Evolutionary conservation across 1,140 invertebrate genomes (phyloP).

Genomic region (Samia ricini): DNA sequence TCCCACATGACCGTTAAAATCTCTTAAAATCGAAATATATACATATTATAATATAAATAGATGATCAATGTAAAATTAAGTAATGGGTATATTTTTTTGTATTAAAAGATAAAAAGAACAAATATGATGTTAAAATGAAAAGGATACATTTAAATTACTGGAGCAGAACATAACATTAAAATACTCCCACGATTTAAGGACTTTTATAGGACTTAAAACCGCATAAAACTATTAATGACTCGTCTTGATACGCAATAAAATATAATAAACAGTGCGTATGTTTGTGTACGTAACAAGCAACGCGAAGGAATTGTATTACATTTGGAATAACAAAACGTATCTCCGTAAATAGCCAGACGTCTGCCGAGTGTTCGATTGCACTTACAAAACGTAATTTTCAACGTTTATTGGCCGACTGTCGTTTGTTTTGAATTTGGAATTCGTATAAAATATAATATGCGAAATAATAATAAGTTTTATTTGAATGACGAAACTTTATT

Average conservation of each 20-base stretch:
- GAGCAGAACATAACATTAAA: too few species aligned
- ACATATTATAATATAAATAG: too few species aligned
- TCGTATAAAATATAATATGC: too few species aligned
- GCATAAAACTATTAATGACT: constrained; percentile 3
- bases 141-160: too few species aligned
- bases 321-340: constrained; percentile 40
- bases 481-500: too few species aligned
- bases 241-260: neutral
- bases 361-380: constrained; percentile 26
- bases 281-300: constrained; percentile 18
- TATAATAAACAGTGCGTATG: constrained; percentile 2
- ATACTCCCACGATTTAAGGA: too few species aligned
- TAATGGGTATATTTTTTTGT: neutral
- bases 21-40: too few species aligned
- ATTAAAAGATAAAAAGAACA: neutral
- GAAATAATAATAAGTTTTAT: too few species aligned
- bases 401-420: neutral
- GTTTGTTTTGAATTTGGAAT: neutral
- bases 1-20: too few species aligned
- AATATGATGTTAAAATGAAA: too few species aligned
- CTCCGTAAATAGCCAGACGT: constrained; percentile 33
- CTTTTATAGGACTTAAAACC: neutral
- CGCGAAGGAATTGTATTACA: constrained; percentile 31
- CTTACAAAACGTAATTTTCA: constrained; percentile 3
- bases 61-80: too few species aligned